A percentile compares a stretch with the other conserved stretches of the same genome.
Conservation (phyloP, 2,888 invertebrate genomes). For the Phanerotoma sp. region DNA sequence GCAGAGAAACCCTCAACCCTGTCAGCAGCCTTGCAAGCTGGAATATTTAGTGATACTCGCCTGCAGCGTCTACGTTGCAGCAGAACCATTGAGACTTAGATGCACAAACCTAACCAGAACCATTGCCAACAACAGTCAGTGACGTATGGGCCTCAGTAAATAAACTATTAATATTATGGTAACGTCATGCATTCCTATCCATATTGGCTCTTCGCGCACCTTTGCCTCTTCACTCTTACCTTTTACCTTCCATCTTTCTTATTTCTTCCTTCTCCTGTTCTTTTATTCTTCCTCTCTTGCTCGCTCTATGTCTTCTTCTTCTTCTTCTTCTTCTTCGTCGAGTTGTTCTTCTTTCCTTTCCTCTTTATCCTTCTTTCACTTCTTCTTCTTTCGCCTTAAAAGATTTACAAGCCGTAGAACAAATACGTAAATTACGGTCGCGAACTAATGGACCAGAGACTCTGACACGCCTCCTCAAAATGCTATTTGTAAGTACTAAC, state of each 20-base stretch:
- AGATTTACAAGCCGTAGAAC: constrained; percentile 56
- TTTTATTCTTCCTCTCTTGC: too few species aligned
- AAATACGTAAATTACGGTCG: constrained; percentile 56
- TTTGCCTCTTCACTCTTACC: constrained; percentile 41
- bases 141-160: constrained; percentile 57
- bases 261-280: constrained; percentile 1
- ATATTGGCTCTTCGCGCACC: constrained; percentile 50
- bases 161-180: constrained; percentile 58
- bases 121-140: constrained; percentile 32
- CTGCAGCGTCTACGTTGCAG: constrained; percentile 41
- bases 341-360: background rate
- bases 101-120: constrained; percentile 8
- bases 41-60: constrained; percentile 55
- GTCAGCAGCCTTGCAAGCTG: constrained; percentile 48
- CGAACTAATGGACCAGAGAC: constrained; percentile 47
- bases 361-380: background rate
- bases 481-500: background rate
- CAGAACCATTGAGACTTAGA: background rate
- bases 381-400: constrained; percentile 16
- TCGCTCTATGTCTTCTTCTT: background rate
- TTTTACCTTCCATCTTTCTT: constrained; percentile 3
- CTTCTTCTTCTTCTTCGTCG: background rate
- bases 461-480: constrained; percentile 11
- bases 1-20: constrained; percentile 38
- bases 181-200: constrained; percentile 58